Base-by-base conservation (phyloP, 30 jellyfish, hydroid and myxozoan genomes). In the Cassiopea xamachana region DNA sequence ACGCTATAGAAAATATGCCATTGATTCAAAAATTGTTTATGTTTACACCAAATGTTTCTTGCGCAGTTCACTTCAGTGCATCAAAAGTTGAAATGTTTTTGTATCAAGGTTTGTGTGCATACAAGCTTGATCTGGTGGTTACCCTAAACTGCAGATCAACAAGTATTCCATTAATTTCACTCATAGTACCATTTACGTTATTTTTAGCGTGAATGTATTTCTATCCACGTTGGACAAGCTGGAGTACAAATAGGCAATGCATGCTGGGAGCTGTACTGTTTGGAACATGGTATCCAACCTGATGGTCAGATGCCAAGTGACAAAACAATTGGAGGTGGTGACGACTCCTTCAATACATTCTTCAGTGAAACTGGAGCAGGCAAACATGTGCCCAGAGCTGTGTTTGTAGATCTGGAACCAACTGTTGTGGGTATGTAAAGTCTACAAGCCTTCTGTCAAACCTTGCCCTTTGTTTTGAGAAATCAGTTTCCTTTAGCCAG, bases 351-450 rank as follows among this genome's bases (percentile, higher is more conserved):
- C 91, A 90, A 90, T 86, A 94, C 98, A 50, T 94, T 94, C 74
- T 94, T 94, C 96, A 94, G 98, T 70, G 98, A 94, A 77, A 94
- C 98, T 94, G 98, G 98, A 46, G 97, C 98, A 13, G 97, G 97
- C 73, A 90, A 90, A 76, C 97, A 94, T 46, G 98, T 94, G 55
- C 98, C 98, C 18, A 85, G 98, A 85, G 96, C 97, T 68, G 98
- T 94, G 85, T 94, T 94, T 71, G 97, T 94, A 7, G 98, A 94
- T 50, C 78, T 94, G 88, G 98, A 94, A 60, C 97, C 98, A 68
- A 89, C 98, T 39, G 98, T 94, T 47, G 96, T 94, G 43, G 98
- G 98, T 93, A 72, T 13, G 97, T 73, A 27, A 14, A 16, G 17
- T 18, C 73, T 8, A 27, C 39, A 0, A 27, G 0, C 39, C 39